Evolutionary conservation across 2,888 invertebrate genomes (phyloP), one percentile per base, ranked within the genome.

Genomic region (Drosophila affinis): DNA sequence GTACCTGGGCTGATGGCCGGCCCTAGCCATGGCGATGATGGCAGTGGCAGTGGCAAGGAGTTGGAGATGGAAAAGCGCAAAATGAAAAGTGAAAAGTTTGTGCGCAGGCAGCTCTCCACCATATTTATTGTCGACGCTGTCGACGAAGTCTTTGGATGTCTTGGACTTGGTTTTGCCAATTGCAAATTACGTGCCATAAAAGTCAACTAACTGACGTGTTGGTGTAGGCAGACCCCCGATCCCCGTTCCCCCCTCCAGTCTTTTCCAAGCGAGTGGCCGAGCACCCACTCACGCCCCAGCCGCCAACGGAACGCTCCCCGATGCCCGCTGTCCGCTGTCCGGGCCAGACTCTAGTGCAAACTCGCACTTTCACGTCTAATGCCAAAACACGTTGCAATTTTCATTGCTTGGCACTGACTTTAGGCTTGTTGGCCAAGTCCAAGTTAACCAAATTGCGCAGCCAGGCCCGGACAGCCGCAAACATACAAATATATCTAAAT

Each of bases 41-140:
- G 14, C 51, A 49, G 39, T 14, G 24, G 24, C 24, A 24, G 24
- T 24, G 24, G 24, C 24, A 24, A 24, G 29, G 27, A 52, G 51
- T 49, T 34, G 52, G 52, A 57, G 52, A 57, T 71, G 77, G 88
- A 88, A 84, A 84, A 89, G 87, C 69, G 77, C 79, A 87, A 87
- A 89, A 87, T 90, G 90, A 90, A 90, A 90, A 90, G 90, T 90
- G 90, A 90, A 90, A 90, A 89, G 90, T 81, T 89, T 18, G 34
- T 34, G 34, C 68, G 61, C 68, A 68, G 57, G 62, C 77, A 67
- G 68, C 72, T 53, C 71, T 47, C 52, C 9, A 27, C 52, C 9
- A 29, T 39, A 49, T 60, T 68, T 39, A 61, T 18, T 47, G 65
- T 70, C 65, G 69, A 54, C 59, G 44, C 60, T 46, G 29, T 55